Evolutionary conservation across 1,140 invertebrate genomes (phyloP), one percentile per base, ranked within the genome.

Genomic region (Zophobas morio): DNA sequence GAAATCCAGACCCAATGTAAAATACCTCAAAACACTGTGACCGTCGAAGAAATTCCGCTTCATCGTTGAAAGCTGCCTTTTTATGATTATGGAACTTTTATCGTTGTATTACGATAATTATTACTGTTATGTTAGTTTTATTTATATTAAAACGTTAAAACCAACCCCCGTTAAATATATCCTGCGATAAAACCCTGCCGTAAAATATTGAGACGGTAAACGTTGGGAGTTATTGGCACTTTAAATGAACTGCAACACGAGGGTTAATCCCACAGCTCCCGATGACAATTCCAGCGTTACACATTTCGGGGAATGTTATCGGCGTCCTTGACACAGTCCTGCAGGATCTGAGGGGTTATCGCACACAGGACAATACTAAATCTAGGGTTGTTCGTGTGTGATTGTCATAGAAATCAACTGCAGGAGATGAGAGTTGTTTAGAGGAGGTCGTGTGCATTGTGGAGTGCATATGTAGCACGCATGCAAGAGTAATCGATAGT

Each of bases 61-160:
- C 71, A 37, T 66, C 42, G 37, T 66, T 66, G 39, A 66, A 66
- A 42, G 37, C 57, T 36, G 57, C 20, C 2, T 42, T 54, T 66
- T 42, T 40, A 57, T 63, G 35, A 42, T 66, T 66, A 66, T n/a
- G 34, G 32, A 34, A 63, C 36, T 63, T 63, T 63, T 63, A 63
- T 32, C 2, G 57, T 20, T 39, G 57, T 39, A 63, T 40, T 42
- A 42, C 6, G 39, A 66, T 66, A 35, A 60, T 66, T 42, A 66
- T 66, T 51, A 51, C n/a, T 66, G 60, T 66, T 66, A 63, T 37
- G 36, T 36, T 63, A 66, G 20, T 66, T 66, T 66, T 66, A 66
- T 66, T 66, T 66, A 66, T 66, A 66, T 66, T 66, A 66, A 66
- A 66, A 66, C 60, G 39, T 66, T 40, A 66, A 66, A 66, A 66